A percentile compares a stretch with the other conserved stretches of the same genome.
Evolutionary conservation across 1,140 invertebrate species (phyloP).

Genomic region (Drosophila obscura): DNA sequence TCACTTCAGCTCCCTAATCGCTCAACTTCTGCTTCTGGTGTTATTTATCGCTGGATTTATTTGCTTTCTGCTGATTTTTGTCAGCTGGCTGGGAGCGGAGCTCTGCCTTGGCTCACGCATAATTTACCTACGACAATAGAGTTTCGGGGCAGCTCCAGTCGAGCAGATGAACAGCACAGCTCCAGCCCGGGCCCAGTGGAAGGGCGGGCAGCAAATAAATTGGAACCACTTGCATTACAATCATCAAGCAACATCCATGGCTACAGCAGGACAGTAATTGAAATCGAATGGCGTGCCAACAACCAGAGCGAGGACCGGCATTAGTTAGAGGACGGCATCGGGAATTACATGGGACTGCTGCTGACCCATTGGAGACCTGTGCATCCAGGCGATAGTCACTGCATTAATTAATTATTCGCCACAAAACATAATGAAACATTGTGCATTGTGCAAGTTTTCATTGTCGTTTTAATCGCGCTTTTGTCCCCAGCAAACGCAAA

Average conservation of each 20-base stretch:
- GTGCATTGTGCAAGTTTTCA: slow-evolving; percentile 27
- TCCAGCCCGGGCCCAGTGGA: neutral
- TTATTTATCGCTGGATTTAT: slow-evolving; percentile 44
- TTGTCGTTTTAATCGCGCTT: slow-evolving; percentile 43
- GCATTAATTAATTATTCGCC: slow-evolving; percentile 38
- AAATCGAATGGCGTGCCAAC: slow-evolving; percentile 37
- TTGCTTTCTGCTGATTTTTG: slow-evolving; percentile 48
- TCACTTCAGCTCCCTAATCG: neutral
- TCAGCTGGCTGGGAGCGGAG: slow-evolving; percentile 8
- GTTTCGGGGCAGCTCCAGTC: slow-evolving; percentile 45
- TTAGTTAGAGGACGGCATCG: slow-evolving; percentile 17
- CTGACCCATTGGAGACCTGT: neutral
- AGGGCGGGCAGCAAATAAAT: slow-evolving; percentile 26
- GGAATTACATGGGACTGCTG: neutral
- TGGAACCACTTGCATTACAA: slow-evolving; percentile 33
- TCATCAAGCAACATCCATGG: slow-evolving; percentile 28
- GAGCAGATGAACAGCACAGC: slow-evolving; percentile 43
- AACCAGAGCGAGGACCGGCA: slow-evolving; percentile 17
- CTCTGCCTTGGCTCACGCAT: slow-evolving; percentile 22
- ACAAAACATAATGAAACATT: slow-evolving; percentile 34
- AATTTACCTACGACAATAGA: slow-evolving; percentile 57
- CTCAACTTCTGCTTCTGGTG: slow-evolving; percentile 36
- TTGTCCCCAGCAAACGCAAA: slow-evolving; percentile 29
- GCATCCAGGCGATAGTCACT: slow-evolving; percentile 22
- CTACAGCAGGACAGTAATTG: slow-evolving; percentile 30